phyloP scores from a whole-genome alignment of 2,888 invertebrate genomes.

The Leptarthrus brevirostris region DNA sequence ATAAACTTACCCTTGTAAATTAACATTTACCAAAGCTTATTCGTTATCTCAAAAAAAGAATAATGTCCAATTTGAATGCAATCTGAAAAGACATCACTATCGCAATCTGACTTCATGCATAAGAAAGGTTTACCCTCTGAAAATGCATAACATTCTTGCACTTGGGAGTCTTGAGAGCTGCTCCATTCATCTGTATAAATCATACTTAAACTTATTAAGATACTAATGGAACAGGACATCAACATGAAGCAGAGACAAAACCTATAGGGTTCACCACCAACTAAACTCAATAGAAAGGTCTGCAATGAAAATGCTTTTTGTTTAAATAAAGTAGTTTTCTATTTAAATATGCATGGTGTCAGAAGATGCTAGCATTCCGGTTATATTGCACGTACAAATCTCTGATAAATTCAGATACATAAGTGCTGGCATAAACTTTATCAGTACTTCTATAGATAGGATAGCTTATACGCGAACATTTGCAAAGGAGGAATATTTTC shows the following conservation, averaged over 20 bases:
- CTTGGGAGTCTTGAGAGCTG: not conserved
- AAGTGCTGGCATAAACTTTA: not conserved
- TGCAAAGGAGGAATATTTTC: not conserved
- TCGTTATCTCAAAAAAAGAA: no score
- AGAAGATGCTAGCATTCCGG: not conserved
- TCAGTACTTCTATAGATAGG: not conserved
- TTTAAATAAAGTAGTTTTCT: not conserved
- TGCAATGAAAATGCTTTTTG: no score
- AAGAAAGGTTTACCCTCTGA: no score
- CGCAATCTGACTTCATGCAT: no score
- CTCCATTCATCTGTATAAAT: not conserved
- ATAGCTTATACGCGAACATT: not conserved
- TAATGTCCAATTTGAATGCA: no score
- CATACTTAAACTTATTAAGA: conserved; percentile 14
- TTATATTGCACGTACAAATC: not conserved
- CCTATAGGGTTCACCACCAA: no score
- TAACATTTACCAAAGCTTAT: no score
- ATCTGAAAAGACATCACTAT: no score
- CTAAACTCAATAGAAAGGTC: no score
- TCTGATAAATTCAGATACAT: no score
- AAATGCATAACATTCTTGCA: not conserved
- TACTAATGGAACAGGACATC: not conserved
- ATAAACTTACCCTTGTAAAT: no score
- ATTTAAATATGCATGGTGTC: not conserved
- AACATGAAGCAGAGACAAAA: not conserved